A percentile compares a stretch with the other conserved stretches of the same genome.
Evolutionary conservation across 2,888 invertebrate species (phyloP).

Genomic region (Leptothorax acervorum): DNA sequence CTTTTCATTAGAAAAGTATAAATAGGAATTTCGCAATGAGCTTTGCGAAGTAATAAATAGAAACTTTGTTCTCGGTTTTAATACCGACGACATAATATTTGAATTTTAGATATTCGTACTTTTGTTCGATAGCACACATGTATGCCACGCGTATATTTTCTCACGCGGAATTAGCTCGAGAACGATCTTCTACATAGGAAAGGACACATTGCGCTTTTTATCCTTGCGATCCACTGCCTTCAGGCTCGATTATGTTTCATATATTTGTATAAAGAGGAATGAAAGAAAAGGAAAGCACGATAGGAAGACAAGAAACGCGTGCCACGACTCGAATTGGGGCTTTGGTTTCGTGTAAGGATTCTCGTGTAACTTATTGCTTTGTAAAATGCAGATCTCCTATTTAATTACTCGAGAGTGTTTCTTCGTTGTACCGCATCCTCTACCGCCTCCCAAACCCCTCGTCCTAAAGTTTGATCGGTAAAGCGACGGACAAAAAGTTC

Average conservation of each 20-base stretch:
- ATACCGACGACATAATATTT: neutral
- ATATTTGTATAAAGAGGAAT: constrained; percentile 31
- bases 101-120: constrained; percentile 2
- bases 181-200: constrained; percentile 36
- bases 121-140: constrained; percentile 24
- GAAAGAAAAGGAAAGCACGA: constrained; percentile 19
- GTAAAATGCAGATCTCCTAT: constrained; percentile 85
- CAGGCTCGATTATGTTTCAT: constrained; percentile 19
- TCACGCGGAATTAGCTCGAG: constrained; percentile 31
- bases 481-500: constrained; percentile 15
- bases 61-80: constrained; percentile 1
- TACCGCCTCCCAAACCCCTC: neutral
- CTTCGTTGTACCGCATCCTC: neutral
- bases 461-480: constrained; percentile 27
- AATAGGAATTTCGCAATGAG: neutral
- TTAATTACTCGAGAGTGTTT: constrained; percentile 80
- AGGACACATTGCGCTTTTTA: constrained; percentile 26
- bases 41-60: neutral
- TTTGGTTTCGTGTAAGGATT: constrained; percentile 73
- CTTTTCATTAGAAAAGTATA: neutral
- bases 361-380: constrained; percentile 86
- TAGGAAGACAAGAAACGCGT: constrained; percentile 52
- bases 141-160: constrained; percentile 12
- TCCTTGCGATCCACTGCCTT: constrained; percentile 28
- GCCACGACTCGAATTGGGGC: constrained; percentile 65